A percentile compares a stretch with the other conserved stretches of the same genome.
phyloP scores from a whole-genome alignment of 2,888 invertebrate genomes.

The Chouioia cunea region DNA sequence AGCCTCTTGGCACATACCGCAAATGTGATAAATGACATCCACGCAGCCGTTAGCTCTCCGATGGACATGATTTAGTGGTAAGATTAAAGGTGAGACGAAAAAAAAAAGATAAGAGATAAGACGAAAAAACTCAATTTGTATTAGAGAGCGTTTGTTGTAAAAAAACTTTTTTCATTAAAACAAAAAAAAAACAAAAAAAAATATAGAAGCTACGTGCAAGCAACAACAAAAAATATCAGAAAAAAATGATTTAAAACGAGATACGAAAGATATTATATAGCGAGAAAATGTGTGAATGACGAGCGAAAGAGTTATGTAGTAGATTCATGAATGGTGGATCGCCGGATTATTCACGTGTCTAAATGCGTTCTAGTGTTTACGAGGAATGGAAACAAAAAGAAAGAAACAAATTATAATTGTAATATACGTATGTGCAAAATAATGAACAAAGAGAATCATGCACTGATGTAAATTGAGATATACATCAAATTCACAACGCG shows the following conservation, averaged over 20 bases:
- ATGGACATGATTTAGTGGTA: constrained; percentile 43
- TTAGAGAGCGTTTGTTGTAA: constrained; percentile 40
- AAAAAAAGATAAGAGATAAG: constrained; percentile 22
- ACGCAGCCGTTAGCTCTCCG: constrained; percentile 58
- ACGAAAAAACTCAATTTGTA: constrained; percentile 33
- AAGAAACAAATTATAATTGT: constrained; percentile 53
- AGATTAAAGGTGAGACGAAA: constrained; percentile 18
- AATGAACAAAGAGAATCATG: constrained; percentile 54
- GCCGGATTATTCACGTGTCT: constrained; percentile 39
- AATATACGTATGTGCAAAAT: constrained; percentile 55
- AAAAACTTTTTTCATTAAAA: constrained; percentile 40
- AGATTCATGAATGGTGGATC: constrained; percentile 36
- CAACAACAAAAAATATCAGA: constrained; percentile 24
- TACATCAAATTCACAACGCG: constrained; percentile 50
- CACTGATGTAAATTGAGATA: constrained; percentile 56
- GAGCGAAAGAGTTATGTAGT: constrained; percentile 33
- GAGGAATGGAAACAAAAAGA: constrained; percentile 1
- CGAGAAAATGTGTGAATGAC: constrained; percentile 32
- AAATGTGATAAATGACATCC: constrained; percentile 66
- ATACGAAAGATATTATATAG: constrained; percentile 52
- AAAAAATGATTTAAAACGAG: constrained; percentile 49
- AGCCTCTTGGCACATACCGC: constrained; percentile 55
- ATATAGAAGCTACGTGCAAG: constrained; percentile 17
- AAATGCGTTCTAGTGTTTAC: constrained; percentile 46
- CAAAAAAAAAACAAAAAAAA: constrained; percentile 35